Evolutionary conservation across 1,140 invertebrate species (phyloP), one percentile per base, ranked within the genome.

Genomic region (Nasonia vitripennis): DNA sequence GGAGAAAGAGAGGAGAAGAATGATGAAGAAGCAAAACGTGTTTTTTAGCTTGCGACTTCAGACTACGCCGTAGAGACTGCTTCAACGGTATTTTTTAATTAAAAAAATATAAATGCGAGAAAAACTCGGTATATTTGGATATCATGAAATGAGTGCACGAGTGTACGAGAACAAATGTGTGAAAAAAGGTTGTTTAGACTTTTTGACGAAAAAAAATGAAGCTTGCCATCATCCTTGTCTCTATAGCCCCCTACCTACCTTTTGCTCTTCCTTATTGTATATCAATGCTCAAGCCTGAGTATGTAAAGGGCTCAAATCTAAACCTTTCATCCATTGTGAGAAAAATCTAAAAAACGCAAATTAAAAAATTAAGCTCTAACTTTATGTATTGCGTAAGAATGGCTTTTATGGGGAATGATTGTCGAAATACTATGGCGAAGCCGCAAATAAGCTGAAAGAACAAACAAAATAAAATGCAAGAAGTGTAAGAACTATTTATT

Each of bases 1-100:
- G 62, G 55, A 85, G 71, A 81, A 81, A 77, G 51, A 84, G 75
- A 87, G 68, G 71, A 78, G 23, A 37, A 75, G 86, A 82, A 83
- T 78, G 67, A 84, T 86, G 83, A 87, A 83, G 86, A 88, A 84
- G 67, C 67, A 80, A 88, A 79, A 81, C 48, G 45, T 55, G 45
- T 84, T 84, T 79, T 84, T 71, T 78, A 78, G 83, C 31, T 2
- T 73, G 14, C 31, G 20, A 78, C 45, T 79, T 78, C 55, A 68
- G 55, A 83, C 55, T 78, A 70, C 41, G 62, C 41, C 75, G 62
- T 83, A 83, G 74, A 78, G 78, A 83, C 23, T 83, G 82, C 74
- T 83, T 84, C 51, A 78, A 48, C 27, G 75, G 55, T 84, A 83
- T 78, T 83, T 78, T 79, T 83, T 77, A 83, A 83, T 77, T 78